Evolutionary conservation across 92 coral and sea anemone species (phyloP), one percentile per base, ranked within the genome.

Genomic region (Epizoanthus illoricatus): DNA sequence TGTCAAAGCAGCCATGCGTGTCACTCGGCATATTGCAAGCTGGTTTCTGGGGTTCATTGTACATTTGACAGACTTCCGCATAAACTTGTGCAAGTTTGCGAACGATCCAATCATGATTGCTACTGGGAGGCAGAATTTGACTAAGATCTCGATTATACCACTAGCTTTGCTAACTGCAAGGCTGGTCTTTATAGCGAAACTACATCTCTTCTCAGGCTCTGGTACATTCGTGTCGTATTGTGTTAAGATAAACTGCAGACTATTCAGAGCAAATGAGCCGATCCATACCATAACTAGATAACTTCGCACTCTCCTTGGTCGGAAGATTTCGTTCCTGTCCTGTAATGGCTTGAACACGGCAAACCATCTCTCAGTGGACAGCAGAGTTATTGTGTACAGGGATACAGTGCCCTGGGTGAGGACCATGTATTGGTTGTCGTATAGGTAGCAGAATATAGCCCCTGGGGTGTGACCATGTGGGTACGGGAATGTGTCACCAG

Each of bases 331-430:
- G 70, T 40, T 23, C 63, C 85, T 86, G 80, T 93, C 87, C 13
- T 61, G 71, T 15, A 93, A 58, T 16, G 93, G 91, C 23, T 89
- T 83, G 15, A 87, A 87, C 5, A 93, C 91, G n/a, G 98, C 98
- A 41, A 81, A 91, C 98, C 98, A 93, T n/a, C 98, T 87, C 55
- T 93, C 98, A 5, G 91, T 84, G 21, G 95, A 91, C 42, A 93
- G 79, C 19, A 91, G 85, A 39, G 90, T 87, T 6, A 86, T 85
- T 0, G 94, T 91, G 87, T 93, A 93, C 76, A 93, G 74, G 7
- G 98, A 93, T 15, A 92, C 94, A 2, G 91, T 91, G 23, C 98
- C 94, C 16, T 89, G 73, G 7, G 94, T 85, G 71, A 91, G 87
- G 7, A 90, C 87, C 56, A 93, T 80, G 75, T 78, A 91, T 33